Percentiles rank a stretch among this genome's conserved stretches.
Evolutionary conservation across 2,113 vertebrate genomes (phyloP).

Genomic region (Xiphorhynchus elegans): DNA sequence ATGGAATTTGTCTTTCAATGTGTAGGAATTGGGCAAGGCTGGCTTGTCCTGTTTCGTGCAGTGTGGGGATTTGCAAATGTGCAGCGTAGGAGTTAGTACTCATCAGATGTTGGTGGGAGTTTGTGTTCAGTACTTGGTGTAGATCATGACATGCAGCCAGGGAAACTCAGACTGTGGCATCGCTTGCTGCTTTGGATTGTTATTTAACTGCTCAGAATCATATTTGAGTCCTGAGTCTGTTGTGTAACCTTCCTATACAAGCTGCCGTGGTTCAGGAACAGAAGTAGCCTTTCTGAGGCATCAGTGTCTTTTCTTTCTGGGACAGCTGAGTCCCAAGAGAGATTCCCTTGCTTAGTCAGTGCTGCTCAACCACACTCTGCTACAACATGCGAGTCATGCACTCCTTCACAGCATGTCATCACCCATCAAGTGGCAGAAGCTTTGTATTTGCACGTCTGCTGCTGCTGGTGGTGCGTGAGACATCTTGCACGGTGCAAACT

Average conservation of each 20-base stretch:
- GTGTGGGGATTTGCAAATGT: neutral
- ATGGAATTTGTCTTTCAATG: neutral
- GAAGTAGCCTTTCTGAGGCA: neutral
- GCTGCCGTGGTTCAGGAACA: neutral
- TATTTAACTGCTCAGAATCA: neutral
- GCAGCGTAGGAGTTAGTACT: neutral
- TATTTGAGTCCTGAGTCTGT: neutral
- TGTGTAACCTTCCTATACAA: fast-evolving
- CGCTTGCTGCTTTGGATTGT: neutral
- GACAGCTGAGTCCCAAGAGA: neutral
- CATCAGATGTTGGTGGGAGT: neutral
- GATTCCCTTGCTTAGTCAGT: neutral
- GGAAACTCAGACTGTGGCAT: neutral
- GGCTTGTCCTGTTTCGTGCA: neutral
- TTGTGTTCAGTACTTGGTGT: neutral
- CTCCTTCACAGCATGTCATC: neutral
- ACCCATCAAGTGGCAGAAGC: neutral
- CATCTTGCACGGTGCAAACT: neutral
- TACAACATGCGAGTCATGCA: neutral
- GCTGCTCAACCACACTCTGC: neutral
- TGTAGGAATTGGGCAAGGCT: neutral
- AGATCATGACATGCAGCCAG: neutral
- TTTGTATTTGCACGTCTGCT: neutral
- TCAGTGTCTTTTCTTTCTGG: neutral
- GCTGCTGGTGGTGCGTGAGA: neutral